Base-by-base conservation (phyloP, 2,888 invertebrate species). In the Lordiphosa andalusiaca region DNA sequence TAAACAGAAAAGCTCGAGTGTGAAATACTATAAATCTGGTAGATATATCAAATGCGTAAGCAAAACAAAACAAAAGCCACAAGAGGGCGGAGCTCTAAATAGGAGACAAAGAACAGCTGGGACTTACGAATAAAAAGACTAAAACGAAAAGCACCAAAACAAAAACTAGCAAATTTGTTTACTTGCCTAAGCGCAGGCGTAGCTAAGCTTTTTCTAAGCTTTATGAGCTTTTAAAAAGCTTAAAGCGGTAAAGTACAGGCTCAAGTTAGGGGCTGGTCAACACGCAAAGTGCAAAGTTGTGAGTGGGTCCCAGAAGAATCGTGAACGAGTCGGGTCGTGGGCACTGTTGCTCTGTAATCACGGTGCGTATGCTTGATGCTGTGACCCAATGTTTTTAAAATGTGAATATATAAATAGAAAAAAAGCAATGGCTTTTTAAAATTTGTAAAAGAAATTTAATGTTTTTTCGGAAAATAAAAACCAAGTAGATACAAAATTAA, bases 341-440 rank as follows among this genome's bases (percentile, higher is more conserved):
- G 61, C 61, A 53, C 53, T 33, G 46, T 47, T 39, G 44, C 53
- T 59, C 52, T 42, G 47, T 59, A 44, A 36, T 52, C 53, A 77
- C 72, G 78, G 75, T 77, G 71, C 74, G 74, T 75, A 74, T 74
- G 62, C 48, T 60, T 59, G 66, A 54, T 53, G 64, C 54, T 65
- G 64, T 5, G 53, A 39, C 55, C 49, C 25, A 47, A 10, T 35
- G 33, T n/a, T 40, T 5, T 33, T 25, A 6, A 25, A 3, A 7
- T 25, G 25, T 7, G 25, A 25, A 25, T 6, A 25, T 25, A 25
- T 25, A 25, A 25, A 25, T 25, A 25, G 6, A 25, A 25, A 36
- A 65, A 66, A 72, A 58, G 66, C 64, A 52, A 47, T 25, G 58
- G 62, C 63, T 59, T 62, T 69, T 54, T 36, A 21, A 47, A 47